phyloP scores from a whole-genome alignment of 2,888 invertebrate species.

The Steinernema hermaphroditum region DNA sequence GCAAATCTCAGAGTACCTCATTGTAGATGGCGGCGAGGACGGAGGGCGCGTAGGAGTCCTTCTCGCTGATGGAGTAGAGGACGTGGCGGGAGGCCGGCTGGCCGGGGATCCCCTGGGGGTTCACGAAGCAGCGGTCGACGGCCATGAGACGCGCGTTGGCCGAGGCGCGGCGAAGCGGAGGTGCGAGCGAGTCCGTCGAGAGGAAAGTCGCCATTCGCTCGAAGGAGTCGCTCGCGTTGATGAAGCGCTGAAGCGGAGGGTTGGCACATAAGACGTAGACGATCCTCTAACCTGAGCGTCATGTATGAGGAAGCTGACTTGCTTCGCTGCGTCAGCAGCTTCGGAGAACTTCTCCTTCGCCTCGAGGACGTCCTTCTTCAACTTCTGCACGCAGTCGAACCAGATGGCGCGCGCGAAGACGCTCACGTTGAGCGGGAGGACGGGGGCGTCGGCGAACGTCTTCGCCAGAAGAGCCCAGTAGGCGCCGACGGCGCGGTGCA shows the following conservation, averaged over 20 bases:
- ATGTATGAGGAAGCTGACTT: not conserved
- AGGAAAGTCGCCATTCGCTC: not conserved
- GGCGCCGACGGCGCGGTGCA: conserved; percentile 67
- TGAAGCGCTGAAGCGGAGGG: not conserved
- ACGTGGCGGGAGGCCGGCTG: conserved; percentile 63
- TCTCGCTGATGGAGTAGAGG: conserved; percentile 65
- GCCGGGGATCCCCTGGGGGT: conserved; percentile 67
- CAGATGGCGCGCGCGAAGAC: not conserved
- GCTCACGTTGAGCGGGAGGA: conserved; percentile 68
- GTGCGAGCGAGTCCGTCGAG: not conserved
- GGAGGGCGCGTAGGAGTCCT: conserved; percentile 51
- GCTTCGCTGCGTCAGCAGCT: not conserved
- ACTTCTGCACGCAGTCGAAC: conserved; percentile 26
- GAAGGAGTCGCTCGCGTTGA: not conserved
- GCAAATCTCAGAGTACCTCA: conserved; percentile 38
- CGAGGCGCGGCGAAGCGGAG: not conserved
- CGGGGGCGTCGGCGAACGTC: conserved; percentile 66
- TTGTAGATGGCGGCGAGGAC: conserved; percentile 59
- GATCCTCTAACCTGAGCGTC: conserved; percentile 28
- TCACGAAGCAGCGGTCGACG: conserved; percentile 68
- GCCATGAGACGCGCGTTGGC: conserved; percentile 55
- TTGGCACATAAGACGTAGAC: no score
- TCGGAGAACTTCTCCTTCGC: not conserved
- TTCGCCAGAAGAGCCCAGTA: conserved; percentile 68
- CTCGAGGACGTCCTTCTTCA: not conserved